Conservation (phyloP, 2,113 vertebrate genomes). For the Ptychochromis oligacanthus region DNA sequence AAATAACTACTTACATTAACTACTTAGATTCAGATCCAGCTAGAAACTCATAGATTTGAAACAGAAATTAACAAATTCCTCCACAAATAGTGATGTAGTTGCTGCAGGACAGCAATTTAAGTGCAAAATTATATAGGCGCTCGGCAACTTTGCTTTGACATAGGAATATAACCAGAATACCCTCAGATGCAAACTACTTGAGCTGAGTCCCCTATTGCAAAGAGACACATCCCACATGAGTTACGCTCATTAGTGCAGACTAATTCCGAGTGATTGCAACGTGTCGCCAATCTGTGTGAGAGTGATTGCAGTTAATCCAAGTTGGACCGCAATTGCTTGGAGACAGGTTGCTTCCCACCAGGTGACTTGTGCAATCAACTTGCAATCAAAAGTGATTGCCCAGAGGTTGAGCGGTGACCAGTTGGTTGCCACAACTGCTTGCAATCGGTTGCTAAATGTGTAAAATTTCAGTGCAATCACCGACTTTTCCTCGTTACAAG, state of each 20-base stretch:
- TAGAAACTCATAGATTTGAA: too few species aligned
- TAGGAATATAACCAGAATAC: neutral
- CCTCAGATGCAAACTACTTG: neutral
- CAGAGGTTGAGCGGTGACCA: neutral
- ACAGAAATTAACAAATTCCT: too few species aligned
- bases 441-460: neutral
- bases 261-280: neutral
- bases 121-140: neutral
- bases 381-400: neutral
- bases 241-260: neutral
- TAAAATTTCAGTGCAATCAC: neutral
- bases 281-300: neutral
- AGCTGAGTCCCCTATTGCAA: fast-evolving
- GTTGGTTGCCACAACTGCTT: neutral
- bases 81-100: neutral
- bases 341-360: neutral
- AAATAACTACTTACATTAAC: too few species aligned
- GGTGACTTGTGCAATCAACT: neutral
- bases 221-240: neutral
- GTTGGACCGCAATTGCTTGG: too few species aligned
- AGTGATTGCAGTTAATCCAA: neutral
- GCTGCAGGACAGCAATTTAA: neutral
- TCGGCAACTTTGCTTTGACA: neutral
- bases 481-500: neutral
- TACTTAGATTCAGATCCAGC: too few species aligned